Evolutionary conservation across 2,113 vertebrate genomes (phyloP).

Genomic region (Tichodroma muraria): DNA sequence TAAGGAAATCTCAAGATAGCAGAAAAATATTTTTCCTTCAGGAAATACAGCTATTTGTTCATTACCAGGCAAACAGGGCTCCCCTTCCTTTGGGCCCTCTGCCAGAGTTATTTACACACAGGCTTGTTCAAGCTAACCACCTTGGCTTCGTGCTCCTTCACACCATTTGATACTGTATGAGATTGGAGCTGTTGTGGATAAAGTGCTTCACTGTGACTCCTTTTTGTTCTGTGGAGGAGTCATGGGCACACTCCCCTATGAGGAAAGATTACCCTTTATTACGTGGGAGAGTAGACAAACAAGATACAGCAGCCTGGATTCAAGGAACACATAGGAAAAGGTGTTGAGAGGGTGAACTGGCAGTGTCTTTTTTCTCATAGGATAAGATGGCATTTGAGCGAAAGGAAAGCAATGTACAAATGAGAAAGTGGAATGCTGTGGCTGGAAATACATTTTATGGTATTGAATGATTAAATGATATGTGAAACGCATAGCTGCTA

Average conservation of each 20-base stretch:
- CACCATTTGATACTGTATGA: neutral
- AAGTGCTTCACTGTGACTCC: neutral
- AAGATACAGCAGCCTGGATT: neutral
- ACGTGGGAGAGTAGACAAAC: neutral
- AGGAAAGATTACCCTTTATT: conserved; percentile 19
- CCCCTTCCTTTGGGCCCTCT: neutral
- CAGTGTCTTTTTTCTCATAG: neutral
- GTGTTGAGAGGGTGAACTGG: neutral
- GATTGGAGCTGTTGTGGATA: neutral
- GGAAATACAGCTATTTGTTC: conserved; percentile 19
- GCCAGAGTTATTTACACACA: conserved; percentile 19
- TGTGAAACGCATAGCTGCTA: neutral
- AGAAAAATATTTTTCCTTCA: conserved; percentile 18
- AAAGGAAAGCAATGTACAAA: neutral
- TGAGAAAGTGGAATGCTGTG: neutral
- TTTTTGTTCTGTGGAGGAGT: conserved; percentile 21
- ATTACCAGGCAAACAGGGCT: conserved; percentile 10
- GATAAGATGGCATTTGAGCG: neutral
- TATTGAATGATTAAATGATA: neutral
- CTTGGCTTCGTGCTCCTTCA: neutral
- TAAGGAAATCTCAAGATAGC: neutral
- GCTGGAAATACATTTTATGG: neutral
- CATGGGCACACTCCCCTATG: neutral
- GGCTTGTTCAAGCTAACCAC: conserved; percentile 8
- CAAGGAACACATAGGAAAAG: neutral